Evolutionary conservation across 2,888 invertebrate genomes (phyloP), one percentile per base, ranked within the genome.

Genomic region (Ophion ellenae): DNA sequence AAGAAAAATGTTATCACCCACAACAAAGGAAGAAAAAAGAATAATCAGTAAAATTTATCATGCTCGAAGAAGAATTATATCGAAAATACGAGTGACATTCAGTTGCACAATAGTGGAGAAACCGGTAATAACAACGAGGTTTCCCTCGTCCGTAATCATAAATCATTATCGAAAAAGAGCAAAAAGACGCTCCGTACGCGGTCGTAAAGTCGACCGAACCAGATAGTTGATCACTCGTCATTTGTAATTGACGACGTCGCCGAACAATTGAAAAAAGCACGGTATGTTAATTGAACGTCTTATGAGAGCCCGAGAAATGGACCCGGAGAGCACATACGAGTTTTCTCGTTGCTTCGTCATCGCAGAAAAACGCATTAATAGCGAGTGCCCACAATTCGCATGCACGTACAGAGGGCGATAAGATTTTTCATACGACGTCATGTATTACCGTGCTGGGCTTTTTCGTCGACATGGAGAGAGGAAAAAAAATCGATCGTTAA

Each of bases 321-420:
- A 71, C 20, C 53, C 66, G 45, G 70, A 73, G 59, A 73, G 59
- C 71, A 24, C 24, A 36, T 59, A 40, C 81, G 77, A 69, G n/a
- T 57, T 77, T 77, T 77, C 63, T 77, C 70, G 77, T 36, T 63
- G 53, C 76, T 81, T 81, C 81, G 81, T 84, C 77, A 77, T 76
- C 63, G 36, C 59, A 59, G 66, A 77, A 84, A 84, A 66, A 81
- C 47, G 53, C 71, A 28, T 76, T 73, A 67, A 47, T 61, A 61
- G 57, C 47, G 80, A 64, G 61, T 80, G 36, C 10, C 59, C 67
- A 10, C 45, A 24, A n/a, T 45, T 47, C 63, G 67, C 57, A 24
- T 28, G 36, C 14, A 53, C 53, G 53, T 53, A 14, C 17, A 14
- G 53, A 53, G 53, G 53, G 53, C 53, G 53, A 53, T 53, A 53